phyloP scores from a whole-genome alignment of 2,888 invertebrate genomes.

The Rhopalosiphum nymphaeae region DNA sequence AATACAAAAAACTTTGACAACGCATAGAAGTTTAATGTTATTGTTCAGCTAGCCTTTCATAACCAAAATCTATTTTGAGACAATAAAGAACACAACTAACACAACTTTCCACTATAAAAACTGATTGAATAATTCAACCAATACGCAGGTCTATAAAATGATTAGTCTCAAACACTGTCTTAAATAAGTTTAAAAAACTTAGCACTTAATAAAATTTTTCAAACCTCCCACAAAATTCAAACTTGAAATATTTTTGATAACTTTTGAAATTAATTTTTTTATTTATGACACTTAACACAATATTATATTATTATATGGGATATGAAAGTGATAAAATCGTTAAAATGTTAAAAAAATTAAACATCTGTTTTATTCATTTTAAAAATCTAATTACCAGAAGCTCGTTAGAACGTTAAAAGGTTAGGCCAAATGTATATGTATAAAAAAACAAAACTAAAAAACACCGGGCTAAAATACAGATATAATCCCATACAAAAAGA shows the following conservation, averaged over 20 bases:
- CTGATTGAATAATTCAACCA: slow-evolving; percentile 30
- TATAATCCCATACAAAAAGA: slow-evolving; percentile 43
- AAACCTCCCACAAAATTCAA: not conserved
- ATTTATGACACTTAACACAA: not conserved
- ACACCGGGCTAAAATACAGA: slow-evolving; percentile 20
- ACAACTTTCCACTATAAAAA: slow-evolving; percentile 9
- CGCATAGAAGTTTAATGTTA: not conserved
- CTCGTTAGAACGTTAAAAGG: slow-evolving; percentile 52
- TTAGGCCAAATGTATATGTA: slow-evolving; percentile 30
- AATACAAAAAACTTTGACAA: not conserved
- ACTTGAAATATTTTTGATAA: not conserved
- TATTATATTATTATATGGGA: not conserved
- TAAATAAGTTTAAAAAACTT: not conserved
- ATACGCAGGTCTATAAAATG: not conserved
- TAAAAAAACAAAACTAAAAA: slow-evolving; percentile 52
- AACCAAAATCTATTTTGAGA: not conserved
- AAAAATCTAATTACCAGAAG: slow-evolving; percentile 46
- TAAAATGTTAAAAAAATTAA: slow-evolving; percentile 32
- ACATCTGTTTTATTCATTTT: slow-evolving; percentile 40
- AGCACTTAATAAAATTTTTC: not conserved
- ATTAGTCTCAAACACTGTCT: not conserved
- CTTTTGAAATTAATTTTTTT: not conserved
- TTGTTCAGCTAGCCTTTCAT: slow-evolving; percentile 4
- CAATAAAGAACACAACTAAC: slow-evolving; percentile 10
- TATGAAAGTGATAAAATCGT: not conserved